phyloP scores from a whole-genome alignment of 53 echinoderm and acorn worm genomes.

The Luidia sarsii region DNA sequence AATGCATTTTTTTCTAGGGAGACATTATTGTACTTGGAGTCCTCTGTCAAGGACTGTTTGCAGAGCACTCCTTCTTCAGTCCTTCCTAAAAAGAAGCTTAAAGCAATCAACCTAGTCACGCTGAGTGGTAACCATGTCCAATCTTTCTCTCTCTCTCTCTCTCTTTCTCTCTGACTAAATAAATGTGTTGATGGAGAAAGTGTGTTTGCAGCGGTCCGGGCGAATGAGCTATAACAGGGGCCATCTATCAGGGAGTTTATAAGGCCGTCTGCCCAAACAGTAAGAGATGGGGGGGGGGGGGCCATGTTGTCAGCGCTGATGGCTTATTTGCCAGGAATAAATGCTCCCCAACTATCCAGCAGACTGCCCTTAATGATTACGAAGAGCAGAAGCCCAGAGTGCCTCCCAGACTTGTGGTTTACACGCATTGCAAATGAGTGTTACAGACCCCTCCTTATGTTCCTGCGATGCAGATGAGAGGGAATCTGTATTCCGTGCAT shows the following conservation, averaged over 20 bases:
- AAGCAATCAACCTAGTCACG: constrained; percentile 25
- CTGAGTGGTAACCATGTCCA: constrained; percentile 50
- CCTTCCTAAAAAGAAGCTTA: constrained; percentile 5
- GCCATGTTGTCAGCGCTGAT: not conserved
- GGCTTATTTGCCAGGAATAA: constrained; percentile 18
- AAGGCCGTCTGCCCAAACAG: not conserved
- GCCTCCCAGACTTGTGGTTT: no score
- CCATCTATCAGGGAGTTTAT: constrained; percentile 5
- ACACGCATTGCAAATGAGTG: no score
- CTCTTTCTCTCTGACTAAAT: no score
- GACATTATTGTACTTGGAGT: constrained; percentile 30
- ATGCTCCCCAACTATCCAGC: not conserved
- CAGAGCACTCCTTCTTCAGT: constrained; percentile 23
- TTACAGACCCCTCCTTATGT: no score
- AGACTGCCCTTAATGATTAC: constrained; percentile 13
- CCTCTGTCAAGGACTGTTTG: constrained; percentile 43
- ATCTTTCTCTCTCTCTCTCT: not conserved
- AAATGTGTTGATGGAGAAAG: not conserved
- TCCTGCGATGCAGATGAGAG: no score
- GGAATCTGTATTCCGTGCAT: no score
- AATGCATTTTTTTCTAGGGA: constrained; percentile 10
- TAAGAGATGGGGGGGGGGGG: no score
- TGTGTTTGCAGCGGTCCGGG: no score
- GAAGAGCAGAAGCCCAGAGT: not conserved
- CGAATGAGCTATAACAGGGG: not conserved